These are phyloP conservation scores for Bombus sibiricus DNA, from an alignment of 1,140 invertebrate genomes.

Conservation along the genomic window DNA sequence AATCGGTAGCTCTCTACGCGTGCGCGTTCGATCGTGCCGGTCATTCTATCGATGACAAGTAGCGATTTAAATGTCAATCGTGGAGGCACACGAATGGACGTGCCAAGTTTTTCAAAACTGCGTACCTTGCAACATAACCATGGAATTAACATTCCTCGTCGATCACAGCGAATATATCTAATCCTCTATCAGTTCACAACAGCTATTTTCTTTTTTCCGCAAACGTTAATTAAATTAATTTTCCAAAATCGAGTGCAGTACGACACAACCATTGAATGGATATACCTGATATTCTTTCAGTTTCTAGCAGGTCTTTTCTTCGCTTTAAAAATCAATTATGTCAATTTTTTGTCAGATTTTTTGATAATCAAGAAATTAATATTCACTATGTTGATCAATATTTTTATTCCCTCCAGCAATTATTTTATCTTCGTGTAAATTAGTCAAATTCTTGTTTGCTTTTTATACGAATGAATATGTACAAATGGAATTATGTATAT, in stretches of 20 bases:
- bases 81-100: constrained; percentile 31
- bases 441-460: too few species aligned
- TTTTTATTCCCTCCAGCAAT: too few species aligned
- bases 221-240: neutral
- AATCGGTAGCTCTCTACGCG: constrained; percentile 38
- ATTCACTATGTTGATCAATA: too few species aligned
- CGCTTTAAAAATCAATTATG: neutral
- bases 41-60: constrained; percentile 44
- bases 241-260: neutral
- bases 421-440: too few species aligned
- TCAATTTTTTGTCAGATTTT: neutral
- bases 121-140: neutral
- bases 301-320: neutral
- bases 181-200: neutral
- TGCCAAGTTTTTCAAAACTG: constrained; percentile 12
- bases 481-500: too few species aligned
- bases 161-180: neutral
- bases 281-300: neutral
- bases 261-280: neutral
- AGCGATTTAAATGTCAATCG: constrained; percentile 34
- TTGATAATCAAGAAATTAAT: too few species aligned
- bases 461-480: too few species aligned
- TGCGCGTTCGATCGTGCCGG: constrained; percentile 44
- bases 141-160: neutral
- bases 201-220: neutral